These are phyloP conservation scores for Stylophora pistillata DNA, from an alignment of 64 coral and sea anemone species.

Conservation along the genomic window DNA sequence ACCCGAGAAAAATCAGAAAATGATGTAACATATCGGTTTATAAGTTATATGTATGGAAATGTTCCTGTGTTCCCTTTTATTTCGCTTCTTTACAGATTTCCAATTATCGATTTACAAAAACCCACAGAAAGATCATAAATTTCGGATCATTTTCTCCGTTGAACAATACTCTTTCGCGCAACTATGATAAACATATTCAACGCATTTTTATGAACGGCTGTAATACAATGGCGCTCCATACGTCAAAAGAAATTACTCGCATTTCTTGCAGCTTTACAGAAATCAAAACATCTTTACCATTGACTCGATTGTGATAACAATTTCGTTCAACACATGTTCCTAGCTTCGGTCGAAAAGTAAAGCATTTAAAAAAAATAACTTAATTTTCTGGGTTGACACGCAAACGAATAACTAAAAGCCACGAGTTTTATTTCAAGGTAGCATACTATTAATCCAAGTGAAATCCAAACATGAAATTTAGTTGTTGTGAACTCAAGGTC, in stretches of 20 bases:
- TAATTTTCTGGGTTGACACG: background rate
- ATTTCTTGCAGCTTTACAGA: background rate
- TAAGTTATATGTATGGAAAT: background rate
- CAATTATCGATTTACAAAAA: background rate
- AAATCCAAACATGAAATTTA: background rate
- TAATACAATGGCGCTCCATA: background rate
- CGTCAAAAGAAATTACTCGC: background rate
- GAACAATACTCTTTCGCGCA: background rate
- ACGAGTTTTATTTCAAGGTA: background rate
- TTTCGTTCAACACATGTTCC: background rate
- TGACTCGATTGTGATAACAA: background rate
- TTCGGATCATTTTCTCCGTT: background rate
- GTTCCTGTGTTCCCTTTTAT: background rate
- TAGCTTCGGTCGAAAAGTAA: background rate
- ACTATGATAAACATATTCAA: background rate
- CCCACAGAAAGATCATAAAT: background rate
- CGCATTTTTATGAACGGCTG: background rate
- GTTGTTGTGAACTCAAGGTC: background rate
- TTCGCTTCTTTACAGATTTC: background rate
- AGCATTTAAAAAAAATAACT: background rate
- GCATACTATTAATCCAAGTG: background rate
- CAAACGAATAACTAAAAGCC: background rate
- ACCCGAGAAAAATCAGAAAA: background rate
- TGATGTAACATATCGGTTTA: background rate
- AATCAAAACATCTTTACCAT: background rate